Conservation (phyloP, 2,888 invertebrate species). For the Branchellion lobata region DNA sequence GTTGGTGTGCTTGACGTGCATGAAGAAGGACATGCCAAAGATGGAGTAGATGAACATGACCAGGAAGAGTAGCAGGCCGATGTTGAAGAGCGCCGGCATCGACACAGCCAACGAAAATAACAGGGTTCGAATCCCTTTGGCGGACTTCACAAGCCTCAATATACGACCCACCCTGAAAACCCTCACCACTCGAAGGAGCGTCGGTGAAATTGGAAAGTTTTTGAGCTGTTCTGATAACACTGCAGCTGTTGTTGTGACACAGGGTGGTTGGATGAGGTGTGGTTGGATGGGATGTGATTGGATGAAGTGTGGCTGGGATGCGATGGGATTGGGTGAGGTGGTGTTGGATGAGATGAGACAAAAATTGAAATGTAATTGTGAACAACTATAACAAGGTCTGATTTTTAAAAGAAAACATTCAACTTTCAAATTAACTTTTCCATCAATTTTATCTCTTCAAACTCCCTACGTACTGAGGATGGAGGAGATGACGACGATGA, state of each 20-base stretch:
- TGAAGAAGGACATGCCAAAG: constrained; percentile 99
- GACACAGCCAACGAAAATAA: constrained; percentile 97
- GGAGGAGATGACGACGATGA: constrained; percentile 96
- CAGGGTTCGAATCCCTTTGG: constrained; percentile 94
- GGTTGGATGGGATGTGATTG: too few species aligned
- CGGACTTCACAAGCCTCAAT: constrained; percentile 93
- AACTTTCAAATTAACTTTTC: too few species aligned
- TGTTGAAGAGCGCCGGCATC: constrained; percentile 96
- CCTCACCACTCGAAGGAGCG: constrained; percentile 92
- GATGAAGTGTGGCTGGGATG: too few species aligned
- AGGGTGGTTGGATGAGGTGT: too few species aligned
- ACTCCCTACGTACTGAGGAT: constrained; percentile 95
- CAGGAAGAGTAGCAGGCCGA: constrained; percentile 92
- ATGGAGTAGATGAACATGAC: constrained; percentile 99
- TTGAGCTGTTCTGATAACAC: constrained; percentile 33
- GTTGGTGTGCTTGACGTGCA: constrained; percentile 91
- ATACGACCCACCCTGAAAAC: constrained; percentile 98
- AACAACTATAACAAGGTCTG: too few species aligned
- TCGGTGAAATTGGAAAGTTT: constrained; percentile 76
- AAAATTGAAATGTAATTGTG: too few species aligned
- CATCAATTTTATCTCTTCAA: too few species aligned
- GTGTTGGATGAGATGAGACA: too few species aligned
- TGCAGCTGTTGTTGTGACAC: background rate
- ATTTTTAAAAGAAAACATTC: too few species aligned
- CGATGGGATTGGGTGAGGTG: too few species aligned